These are phyloP conservation scores for Sanderia malayensis DNA, from an alignment of 30 jellyfish, hydroid and myxozoan genomes.

Conservation along the genomic window DNA sequence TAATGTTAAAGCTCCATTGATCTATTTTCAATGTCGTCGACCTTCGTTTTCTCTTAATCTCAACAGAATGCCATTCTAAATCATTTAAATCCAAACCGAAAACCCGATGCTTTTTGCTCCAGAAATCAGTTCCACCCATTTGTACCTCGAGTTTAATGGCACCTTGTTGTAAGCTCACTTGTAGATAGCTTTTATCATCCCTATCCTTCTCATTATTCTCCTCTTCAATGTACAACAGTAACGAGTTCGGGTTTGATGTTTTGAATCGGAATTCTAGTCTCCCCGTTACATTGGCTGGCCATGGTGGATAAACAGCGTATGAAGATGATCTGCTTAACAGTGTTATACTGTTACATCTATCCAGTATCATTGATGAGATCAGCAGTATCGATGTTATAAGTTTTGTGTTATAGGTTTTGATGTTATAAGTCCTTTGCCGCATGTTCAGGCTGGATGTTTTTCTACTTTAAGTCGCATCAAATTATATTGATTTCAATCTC, in stretches of 20 bases:
- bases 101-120: slow-evolving; percentile 21
- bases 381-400: not conserved
- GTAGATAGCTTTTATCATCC: slow-evolving; percentile 46
- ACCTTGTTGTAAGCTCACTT: slow-evolving; percentile 60
- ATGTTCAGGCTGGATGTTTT: not conserved
- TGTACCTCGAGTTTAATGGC: slow-evolving; percentile 55
- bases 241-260: slow-evolving; percentile 52
- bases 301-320: slow-evolving; percentile 63
- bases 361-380: not conserved
- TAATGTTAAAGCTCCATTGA: slow-evolving; percentile 15
- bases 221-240: slow-evolving; percentile 66
- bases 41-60: slow-evolving; percentile 23
- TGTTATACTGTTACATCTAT: slow-evolving; percentile 42
- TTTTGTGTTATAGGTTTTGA: too few relatives aligned
- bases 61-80: slow-evolving; percentile 79
- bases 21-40: slow-evolving; percentile 55
- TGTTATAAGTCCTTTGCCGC: slow-evolving; percentile 1
- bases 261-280: slow-evolving; percentile 66
- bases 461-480: too few relatives aligned
- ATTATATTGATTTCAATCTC: too few relatives aligned
- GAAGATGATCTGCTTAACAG: slow-evolving; percentile 48
- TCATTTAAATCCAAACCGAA: slow-evolving; percentile 68
- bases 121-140: slow-evolving; percentile 43
- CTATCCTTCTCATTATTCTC: slow-evolving; percentile 10
- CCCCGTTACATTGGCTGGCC: slow-evolving; percentile 71